Evolutionary conservation across 1,140 invertebrate species (phyloP), one percentile per base, ranked within the genome.

Genomic region (Drosophila murphyi): DNA sequence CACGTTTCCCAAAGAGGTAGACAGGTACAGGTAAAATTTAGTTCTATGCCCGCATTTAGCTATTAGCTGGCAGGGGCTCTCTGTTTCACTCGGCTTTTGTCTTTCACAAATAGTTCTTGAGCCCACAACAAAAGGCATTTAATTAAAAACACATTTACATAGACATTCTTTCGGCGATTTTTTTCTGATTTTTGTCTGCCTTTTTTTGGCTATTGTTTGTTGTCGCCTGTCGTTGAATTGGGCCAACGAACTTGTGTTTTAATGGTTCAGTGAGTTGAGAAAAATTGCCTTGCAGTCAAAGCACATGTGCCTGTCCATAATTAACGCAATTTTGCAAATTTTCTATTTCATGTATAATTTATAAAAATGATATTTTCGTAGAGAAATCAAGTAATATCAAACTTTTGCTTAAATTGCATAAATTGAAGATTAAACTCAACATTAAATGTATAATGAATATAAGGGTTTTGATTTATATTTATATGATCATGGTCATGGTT

Each of bases 121-220:
- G 78, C 41, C 55, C 72, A 62, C 41, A 85, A 83, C 78, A 83
- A 80, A 74, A 80, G 74, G 61, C 62, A 85, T 85, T 85, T 85
- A 80, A 85, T 85, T 85, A 85, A 85, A 85, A 85, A 80, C 77
- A 78, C 81, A 85, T 85, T 85, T 85, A 80, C 77, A 74, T 85
- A 76, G 68, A 68, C 67, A 72, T 64, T 65, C 50, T 47, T 64
- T 48, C 71, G 56, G 52, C 56, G 54, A 60, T n/a, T 55, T 39
- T 52, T 28, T 31, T 5, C 35, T 50, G 6, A 5, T 43, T 34
- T 8, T 54, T 34, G 5, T 51, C 34, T 28, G 3, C 20, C 1
- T 41, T 59, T 51, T 34, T 64, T 57, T 51, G 55, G 34, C 39
- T 47, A 76, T 67, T 67, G 75, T 71, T 72, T 69, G 43, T 51